Conservation (phyloP, 2,888 invertebrate genomes). For the Vanessa cardui region DNA sequence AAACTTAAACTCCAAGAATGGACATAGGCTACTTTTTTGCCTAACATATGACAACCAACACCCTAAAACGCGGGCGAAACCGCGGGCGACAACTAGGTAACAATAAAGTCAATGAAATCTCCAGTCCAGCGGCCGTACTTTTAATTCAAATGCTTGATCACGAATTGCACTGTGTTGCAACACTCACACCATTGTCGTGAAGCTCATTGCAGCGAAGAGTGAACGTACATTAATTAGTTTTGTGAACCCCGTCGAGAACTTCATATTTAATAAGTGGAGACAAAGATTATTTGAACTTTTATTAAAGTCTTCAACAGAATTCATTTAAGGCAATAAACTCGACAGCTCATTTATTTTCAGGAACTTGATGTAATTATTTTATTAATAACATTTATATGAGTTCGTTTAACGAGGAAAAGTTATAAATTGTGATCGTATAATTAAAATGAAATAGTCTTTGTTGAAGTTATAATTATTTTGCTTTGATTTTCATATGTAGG, state of each 20-base stretch:
- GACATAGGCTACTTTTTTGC: too few relatives aligned
- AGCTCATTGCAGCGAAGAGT: slow-evolving; percentile 52
- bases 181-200: slow-evolving; percentile 60
- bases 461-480: too few relatives aligned
- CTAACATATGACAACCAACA: too few relatives aligned
- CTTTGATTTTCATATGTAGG: too few relatives aligned
- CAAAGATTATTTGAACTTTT: slow-evolving; percentile 13
- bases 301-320: slow-evolving; percentile 14
- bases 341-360: slow-evolving; percentile 8
- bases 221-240: slow-evolving; percentile 52
- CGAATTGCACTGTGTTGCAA: slow-evolving; percentile 59
- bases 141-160: slow-evolving; percentile 51
- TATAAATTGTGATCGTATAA: not conserved
- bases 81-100: too few relatives aligned
- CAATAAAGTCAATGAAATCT: not conserved
- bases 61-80: too few relatives aligned
- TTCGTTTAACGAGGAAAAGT: not conserved
- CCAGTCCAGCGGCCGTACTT: slow-evolving; percentile 46
- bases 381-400: not conserved
- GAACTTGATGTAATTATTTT: slow-evolving; percentile 1
- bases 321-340: slow-evolving; percentile 6
- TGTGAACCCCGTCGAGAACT: slow-evolving; percentile 28
- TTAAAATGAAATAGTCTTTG: too few relatives aligned
- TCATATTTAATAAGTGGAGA: slow-evolving; percentile 20
- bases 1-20: too few relatives aligned